Percentiles rank a stretch among this genome's conserved stretches.
Conservation (phyloP, 2,888 invertebrate species). For the Trissolcus brochymenae region DNA sequence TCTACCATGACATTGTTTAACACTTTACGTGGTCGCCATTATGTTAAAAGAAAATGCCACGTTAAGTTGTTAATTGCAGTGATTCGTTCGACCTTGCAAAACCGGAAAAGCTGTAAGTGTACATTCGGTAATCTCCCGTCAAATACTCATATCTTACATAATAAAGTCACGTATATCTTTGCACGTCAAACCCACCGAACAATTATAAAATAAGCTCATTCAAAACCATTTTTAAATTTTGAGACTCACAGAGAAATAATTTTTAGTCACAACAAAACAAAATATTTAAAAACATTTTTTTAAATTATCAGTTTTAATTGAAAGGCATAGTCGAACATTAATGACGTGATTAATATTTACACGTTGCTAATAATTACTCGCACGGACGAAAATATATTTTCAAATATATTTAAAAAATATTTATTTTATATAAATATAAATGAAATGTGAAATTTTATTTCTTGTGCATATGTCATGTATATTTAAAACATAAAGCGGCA, state of each 20-base stretch:
- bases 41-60: constrained; percentile 33
- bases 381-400: too few species aligned
- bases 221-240: background rate
- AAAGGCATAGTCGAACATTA: constrained; percentile 39
- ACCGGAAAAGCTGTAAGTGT: constrained; percentile 39
- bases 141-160: constrained; percentile 30
- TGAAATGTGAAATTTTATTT: too few species aligned
- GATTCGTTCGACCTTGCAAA: constrained; percentile 35
- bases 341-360: constrained; percentile 38
- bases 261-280: too few species aligned
- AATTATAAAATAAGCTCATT: constrained; percentile 27
- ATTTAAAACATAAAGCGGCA: too few species aligned
- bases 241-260: too few species aligned
- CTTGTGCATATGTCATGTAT: too few species aligned
- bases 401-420: too few species aligned
- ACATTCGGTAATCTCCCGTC: constrained; percentile 40
- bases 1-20: constrained; percentile 1
- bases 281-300: too few species aligned
- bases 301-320: too few species aligned
- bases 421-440: too few species aligned
- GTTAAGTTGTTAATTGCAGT: constrained; percentile 40
- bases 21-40: constrained; percentile 11
- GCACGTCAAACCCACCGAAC: constrained; percentile 22
- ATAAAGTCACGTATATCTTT: constrained; percentile 15
- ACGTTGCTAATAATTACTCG: constrained; percentile 43